A percentile compares a stretch with the other conserved stretches of the same genome.
These are phyloP conservation scores for Hyperoplus lanceolatus DNA, from an alignment of 2,797 vertebrate genomes.

Conservation along the genomic window DNA sequence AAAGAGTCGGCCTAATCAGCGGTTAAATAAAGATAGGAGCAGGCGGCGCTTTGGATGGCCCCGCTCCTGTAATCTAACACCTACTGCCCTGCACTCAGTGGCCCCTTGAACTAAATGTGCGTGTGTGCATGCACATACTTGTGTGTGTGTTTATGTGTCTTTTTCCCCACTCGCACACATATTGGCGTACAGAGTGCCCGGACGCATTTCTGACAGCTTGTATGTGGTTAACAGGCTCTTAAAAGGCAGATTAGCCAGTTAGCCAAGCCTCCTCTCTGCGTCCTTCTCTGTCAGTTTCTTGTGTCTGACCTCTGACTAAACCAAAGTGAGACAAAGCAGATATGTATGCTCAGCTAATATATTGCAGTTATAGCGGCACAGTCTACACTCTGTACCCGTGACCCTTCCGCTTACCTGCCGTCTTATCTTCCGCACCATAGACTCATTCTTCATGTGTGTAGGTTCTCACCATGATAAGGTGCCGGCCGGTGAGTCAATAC, in stretches of 20 bases:
- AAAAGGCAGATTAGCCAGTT: slow-evolving; percentile 75
- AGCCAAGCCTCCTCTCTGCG: slow-evolving; percentile 60
- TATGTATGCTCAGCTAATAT: slow-evolving; percentile 59
- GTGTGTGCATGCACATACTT: slow-evolving; percentile 49
- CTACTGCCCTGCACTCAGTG: slow-evolving; percentile 76
- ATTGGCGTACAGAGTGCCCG: slow-evolving; percentile 38
- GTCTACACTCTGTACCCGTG: slow-evolving; percentile 66
- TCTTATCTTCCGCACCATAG: slow-evolving; percentile 77
- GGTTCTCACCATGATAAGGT: slow-evolving; percentile 83
- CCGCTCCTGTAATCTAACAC: slow-evolving; percentile 85
- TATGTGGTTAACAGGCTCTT: slow-evolving; percentile 72
- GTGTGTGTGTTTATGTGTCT: slow-evolving; percentile 67
- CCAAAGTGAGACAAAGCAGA: slow-evolving; percentile 70
- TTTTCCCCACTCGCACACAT: slow-evolving; percentile 49
- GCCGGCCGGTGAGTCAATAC: slow-evolving; percentile 76
- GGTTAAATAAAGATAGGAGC: slow-evolving; percentile 83
- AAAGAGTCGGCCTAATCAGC: slow-evolving; percentile 83
- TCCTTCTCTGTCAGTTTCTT: slow-evolving; percentile 57
- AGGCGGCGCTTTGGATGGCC: slow-evolving; percentile 77
- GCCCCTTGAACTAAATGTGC: slow-evolving; percentile 70
- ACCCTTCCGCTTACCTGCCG: slow-evolving; percentile 75
- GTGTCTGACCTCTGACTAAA: slow-evolving; percentile 73
- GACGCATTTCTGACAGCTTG: slow-evolving; percentile 74
- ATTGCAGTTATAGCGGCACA: slow-evolving; percentile 45
- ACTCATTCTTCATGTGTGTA: slow-evolving; percentile 79